These are phyloP conservation scores for Leucophenga montana DNA, from an alignment of 2,888 invertebrate species.

Conservation along the genomic window DNA sequence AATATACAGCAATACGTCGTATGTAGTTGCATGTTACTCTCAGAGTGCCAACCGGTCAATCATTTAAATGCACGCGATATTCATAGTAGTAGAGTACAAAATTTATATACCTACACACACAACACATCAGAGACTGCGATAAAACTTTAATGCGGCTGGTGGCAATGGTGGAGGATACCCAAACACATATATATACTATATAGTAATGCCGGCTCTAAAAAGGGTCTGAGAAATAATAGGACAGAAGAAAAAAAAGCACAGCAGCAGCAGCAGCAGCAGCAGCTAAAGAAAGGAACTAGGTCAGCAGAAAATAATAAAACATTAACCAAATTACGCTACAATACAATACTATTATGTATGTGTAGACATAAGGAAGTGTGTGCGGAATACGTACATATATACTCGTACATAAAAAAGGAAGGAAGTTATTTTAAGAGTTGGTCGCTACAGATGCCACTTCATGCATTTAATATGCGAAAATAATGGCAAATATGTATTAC, in stretches of 20 bases:
- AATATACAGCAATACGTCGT: constrained; percentile 31
- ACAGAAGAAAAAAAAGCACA: not conserved
- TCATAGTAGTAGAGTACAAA: constrained; percentile 34
- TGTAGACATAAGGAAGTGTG: constrained; percentile 20
- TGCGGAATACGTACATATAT: no score
- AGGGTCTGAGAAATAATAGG: not conserved
- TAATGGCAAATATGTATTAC: constrained; percentile 22
- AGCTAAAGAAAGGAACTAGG: constrained; percentile 50
- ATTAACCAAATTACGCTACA: constrained; percentile 65
- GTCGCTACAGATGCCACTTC: constrained; percentile 1
- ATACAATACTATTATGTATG: constrained; percentile 38
- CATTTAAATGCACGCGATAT: constrained; percentile 66
- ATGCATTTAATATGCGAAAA: constrained; percentile 7
- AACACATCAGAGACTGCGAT: constrained; percentile 46
- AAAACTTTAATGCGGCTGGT: constrained; percentile 40
- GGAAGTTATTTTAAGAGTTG: constrained; percentile 46
- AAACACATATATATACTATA: not conserved
- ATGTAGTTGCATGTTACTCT: constrained; percentile 41
- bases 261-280: constrained; percentile 15
- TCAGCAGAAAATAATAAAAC: constrained; percentile 64
- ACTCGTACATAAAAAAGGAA: constrained; percentile 29
- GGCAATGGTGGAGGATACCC: not conserved
- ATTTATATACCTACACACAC: constrained; percentile 29
- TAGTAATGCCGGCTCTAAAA: constrained; percentile 9
- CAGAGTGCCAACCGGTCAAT: constrained; percentile 51